Evolutionary conservation across 2,888 invertebrate species (phyloP), one percentile per base, ranked within the genome.

Genomic region (Seira musarum): DNA sequence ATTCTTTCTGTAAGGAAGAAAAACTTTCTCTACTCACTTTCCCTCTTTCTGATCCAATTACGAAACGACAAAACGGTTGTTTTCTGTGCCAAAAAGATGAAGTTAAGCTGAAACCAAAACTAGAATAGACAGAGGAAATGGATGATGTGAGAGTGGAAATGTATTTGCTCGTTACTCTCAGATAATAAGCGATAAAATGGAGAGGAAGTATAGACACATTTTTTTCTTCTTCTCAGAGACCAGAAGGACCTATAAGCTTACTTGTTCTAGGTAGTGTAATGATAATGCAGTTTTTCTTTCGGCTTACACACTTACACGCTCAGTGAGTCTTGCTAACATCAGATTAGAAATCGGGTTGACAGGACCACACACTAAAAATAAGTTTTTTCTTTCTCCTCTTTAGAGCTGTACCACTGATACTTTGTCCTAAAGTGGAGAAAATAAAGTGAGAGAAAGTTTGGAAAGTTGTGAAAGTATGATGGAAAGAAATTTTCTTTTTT

Each of bases 31-130:
- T 49, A 8, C 8, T 30, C 78, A 73, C 79, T 80, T 80, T 81
- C 72, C 76, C 76, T 49, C 13, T n/a, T 49, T 49, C 17, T 81
- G 81, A 81, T 81, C 81, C 81, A 81, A 81, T 81, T 81, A 81
- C 75, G 49, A 24, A 68, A 63, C 76, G 76, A 81, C 76, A 81
- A 80, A 81, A 81, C 76, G 76, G 75, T 80, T 80, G 75, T 80
- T n/a, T 64, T 64, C 25, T 13, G 6, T 70, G 74, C 80, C 80
- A 74, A 74, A 80, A 65, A 30, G 30, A 49, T 57, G 30, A 49
- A 73, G 79, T 73, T 73, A 71, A 72, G 72, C 73, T 65, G 35
- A 73, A 79, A 60, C 17, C 60, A 21, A 80, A 64, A 65, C 49
- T 64, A 30, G 68, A 61, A 30, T 25, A 64, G 79, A 79, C 78